phyloP scores from a whole-genome alignment of 2,888 invertebrate species.

The Oscheius sp. region DNA sequence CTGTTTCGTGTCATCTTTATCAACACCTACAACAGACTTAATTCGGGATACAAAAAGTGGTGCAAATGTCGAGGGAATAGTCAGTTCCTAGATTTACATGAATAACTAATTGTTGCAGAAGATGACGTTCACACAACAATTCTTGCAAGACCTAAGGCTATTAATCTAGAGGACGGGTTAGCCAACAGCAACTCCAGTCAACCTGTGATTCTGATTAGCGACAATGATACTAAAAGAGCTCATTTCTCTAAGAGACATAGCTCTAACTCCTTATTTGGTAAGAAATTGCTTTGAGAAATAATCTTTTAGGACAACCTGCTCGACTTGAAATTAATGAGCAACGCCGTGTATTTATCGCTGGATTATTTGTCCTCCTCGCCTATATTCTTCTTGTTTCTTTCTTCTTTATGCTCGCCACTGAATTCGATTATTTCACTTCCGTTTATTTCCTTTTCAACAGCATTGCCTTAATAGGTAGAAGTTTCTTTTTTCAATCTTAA shows the following conservation, averaged over 20 bases:
- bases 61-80: conserved; percentile 18
- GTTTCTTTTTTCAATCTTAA: neutral
- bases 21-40: conserved; percentile 43
- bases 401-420: conserved; percentile 48
- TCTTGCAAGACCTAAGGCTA: neutral
- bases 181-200: neutral
- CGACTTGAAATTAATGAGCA: conserved; percentile 40
- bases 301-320: conserved; percentile 5
- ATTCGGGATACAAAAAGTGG: neutral
- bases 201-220: conserved; percentile 29
- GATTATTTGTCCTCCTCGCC: conserved; percentile 52
- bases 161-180: conserved; percentile 4
- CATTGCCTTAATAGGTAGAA: conserved; percentile 54
- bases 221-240: conserved; percentile 21
- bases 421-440: conserved; percentile 60
- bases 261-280: conserved; percentile 33
- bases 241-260: conserved; percentile 24
- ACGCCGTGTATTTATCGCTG: conserved; percentile 55
- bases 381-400: conserved; percentile 52
- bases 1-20: conserved; percentile 53
- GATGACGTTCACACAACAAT: conserved; percentile 22
- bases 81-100: neutral
- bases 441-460: conserved; percentile 65
- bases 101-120: neutral
- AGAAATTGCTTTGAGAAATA: neutral